Conservation (phyloP, 23 tunicate genomes). For the Aplidium turbinatum region DNA sequence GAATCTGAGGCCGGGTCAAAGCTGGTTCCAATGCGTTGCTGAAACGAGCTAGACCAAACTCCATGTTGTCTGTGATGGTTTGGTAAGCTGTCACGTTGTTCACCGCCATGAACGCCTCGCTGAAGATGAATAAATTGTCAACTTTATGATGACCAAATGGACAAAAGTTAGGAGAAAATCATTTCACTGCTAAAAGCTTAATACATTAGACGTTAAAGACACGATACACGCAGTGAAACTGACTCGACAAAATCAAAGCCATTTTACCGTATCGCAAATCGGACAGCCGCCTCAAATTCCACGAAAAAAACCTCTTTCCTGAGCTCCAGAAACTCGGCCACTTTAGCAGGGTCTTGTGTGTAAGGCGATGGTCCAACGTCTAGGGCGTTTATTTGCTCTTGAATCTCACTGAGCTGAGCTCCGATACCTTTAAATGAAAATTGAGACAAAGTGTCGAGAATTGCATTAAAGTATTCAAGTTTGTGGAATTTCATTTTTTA, state of each 20-base stretch:
- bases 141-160: too few species aligned
- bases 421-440: too few species aligned
- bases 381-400: slow-evolving; percentile 63
- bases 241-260: background rate
- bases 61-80: slow-evolving; percentile 50
- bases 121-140: background rate
- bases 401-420: slow-evolving; percentile 66
- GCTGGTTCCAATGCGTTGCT: slow-evolving; percentile 37
- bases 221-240: too few species aligned
- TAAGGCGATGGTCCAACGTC: slow-evolving; percentile 36
- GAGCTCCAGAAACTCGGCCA: slow-evolving; percentile 65
- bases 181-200: too few species aligned
- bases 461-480: too few species aligned
- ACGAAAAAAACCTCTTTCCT: slow-evolving; percentile 46
- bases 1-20: slow-evolving; percentile 27
- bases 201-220: too few species aligned
- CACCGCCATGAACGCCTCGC: slow-evolving; percentile 65
- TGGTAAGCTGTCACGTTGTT: slow-evolving; percentile 50
- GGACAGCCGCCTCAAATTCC: slow-evolving; percentile 76
- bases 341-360: slow-evolving; percentile 60
- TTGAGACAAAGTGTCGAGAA: too few species aligned
- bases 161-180: too few species aligned
- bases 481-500: too few species aligned
- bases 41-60: slow-evolving; percentile 59
- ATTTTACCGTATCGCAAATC: slow-evolving; percentile 58